Conservation (phyloP, 92 coral and sea anemone genomes). For the Actinostola sp. region DNA sequence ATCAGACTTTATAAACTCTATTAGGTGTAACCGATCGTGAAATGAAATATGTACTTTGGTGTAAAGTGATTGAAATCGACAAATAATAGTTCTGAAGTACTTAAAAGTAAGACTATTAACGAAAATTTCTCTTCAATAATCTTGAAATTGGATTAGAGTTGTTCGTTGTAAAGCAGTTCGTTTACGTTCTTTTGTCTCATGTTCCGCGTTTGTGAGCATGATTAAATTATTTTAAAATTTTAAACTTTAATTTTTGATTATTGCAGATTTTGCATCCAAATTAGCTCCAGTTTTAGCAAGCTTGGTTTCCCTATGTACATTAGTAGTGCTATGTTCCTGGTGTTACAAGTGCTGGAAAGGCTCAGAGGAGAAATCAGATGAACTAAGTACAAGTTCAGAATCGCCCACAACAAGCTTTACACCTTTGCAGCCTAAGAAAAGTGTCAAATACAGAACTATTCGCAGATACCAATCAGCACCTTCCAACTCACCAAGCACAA, state of each 20-base stretch:
- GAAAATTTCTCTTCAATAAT: no score
- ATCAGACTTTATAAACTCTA: no score
- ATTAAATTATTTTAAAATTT: background rate
- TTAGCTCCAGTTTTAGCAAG: conserved; percentile 76
- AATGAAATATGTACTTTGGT: no score
- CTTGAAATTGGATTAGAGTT: no score
- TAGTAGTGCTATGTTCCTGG: conserved; percentile 87
- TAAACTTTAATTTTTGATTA: background rate
- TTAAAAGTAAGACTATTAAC: no score
- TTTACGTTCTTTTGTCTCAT: background rate
- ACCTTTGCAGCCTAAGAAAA: conserved; percentile 14
- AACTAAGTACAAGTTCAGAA: conserved; percentile 65
- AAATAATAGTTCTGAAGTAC: no score
- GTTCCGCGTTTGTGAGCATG: conserved; percentile 20
- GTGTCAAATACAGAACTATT: conserved; percentile 41
- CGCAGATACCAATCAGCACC: conserved; percentile 47
- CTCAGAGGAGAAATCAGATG: conserved; percentile 52
- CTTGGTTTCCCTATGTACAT: conserved; percentile 72
- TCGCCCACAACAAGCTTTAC: conserved; percentile 17
- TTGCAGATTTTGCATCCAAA: conserved; percentile 22
- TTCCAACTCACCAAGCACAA: conserved; percentile 47
- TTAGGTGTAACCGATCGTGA: no score
- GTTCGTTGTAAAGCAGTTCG: background rate
- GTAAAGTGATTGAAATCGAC: no score
- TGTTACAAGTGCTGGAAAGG: conserved; percentile 75